These are phyloP conservation scores for Etia nguti DNA, from an alignment of 2,113 vertebrate genomes.

Conservation along the genomic window DNA sequence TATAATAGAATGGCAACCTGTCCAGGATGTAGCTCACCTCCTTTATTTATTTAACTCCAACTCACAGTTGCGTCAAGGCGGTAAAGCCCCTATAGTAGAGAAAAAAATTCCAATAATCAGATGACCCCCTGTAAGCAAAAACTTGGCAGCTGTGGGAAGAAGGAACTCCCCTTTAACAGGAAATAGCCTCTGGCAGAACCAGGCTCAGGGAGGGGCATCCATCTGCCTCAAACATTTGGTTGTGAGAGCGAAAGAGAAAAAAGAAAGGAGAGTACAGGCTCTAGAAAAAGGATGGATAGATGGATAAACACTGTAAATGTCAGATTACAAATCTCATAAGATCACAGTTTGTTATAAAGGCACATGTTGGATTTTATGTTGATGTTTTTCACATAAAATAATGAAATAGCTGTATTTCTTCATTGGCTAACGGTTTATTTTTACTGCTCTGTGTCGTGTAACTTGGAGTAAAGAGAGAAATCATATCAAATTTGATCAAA, in stretches of 20 bases:
- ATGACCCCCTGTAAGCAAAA: neutral
- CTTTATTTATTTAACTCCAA: neutral
- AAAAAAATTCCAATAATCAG: neutral
- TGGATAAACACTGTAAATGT: neutral
- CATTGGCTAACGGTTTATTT: neutral
- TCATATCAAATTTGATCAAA: neutral
- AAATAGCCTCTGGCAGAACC: neutral
- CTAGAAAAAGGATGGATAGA: neutral
- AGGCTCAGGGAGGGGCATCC: neutral
- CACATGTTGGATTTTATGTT: neutral
- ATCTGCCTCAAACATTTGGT: neutral
- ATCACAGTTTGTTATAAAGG: neutral
- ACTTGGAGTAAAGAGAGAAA: neutral
- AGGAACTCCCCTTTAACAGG: neutral
- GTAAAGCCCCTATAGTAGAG: neutral
- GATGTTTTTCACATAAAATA: neutral
- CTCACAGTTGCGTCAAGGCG: neutral
- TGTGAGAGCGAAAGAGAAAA: neutral
- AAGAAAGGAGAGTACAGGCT: neutral
- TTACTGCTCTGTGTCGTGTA: neutral
- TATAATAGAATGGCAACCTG: neutral
- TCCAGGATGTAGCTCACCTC: neutral
- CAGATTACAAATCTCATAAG: neutral
- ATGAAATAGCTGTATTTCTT: neutral
- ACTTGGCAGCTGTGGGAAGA: neutral